Percentiles rank a stretch among this genome's conserved stretches.
Conservation (phyloP, 1,140 invertebrate species). For the Leptopilina clavipes region DNA sequence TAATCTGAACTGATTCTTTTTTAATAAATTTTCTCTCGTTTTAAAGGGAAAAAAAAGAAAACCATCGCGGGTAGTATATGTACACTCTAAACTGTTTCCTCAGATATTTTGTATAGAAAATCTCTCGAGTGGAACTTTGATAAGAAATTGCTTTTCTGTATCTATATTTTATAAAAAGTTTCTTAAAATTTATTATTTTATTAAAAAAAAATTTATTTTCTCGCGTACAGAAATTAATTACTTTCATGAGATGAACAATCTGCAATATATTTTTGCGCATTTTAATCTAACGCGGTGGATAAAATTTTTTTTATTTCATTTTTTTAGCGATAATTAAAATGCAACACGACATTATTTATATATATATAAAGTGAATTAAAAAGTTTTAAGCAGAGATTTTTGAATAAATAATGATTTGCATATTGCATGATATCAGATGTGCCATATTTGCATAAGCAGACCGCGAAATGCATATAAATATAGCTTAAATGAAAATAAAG, state of each 20-base stretch:
- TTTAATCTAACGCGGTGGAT: neutral
- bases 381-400: neutral
- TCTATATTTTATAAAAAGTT: too few relatives aligned
- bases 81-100: neutral
- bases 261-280: neutral
- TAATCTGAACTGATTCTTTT: conserved; percentile 45
- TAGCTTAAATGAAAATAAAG: neutral
- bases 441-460: conserved; percentile 20
- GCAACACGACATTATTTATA: neutral
- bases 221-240: neutral
- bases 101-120: neutral
- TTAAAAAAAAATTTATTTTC: neutral
- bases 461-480: neutral
- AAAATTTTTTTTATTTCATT: neutral
- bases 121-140: conserved; percentile 38
- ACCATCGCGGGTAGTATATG: neutral
- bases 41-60: too few relatives aligned
- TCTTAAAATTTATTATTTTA: neutral
- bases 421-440: conserved; percentile 25
- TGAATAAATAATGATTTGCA: conserved; percentile 27
- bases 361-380: neutral
- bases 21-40: conserved; percentile 47
- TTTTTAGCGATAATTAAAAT: neutral
- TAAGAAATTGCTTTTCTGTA: neutral
- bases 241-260: conserved; percentile 2